phyloP scores from a whole-genome alignment of 2,888 invertebrate species.

The Sceliomorpha sp. region DNA sequence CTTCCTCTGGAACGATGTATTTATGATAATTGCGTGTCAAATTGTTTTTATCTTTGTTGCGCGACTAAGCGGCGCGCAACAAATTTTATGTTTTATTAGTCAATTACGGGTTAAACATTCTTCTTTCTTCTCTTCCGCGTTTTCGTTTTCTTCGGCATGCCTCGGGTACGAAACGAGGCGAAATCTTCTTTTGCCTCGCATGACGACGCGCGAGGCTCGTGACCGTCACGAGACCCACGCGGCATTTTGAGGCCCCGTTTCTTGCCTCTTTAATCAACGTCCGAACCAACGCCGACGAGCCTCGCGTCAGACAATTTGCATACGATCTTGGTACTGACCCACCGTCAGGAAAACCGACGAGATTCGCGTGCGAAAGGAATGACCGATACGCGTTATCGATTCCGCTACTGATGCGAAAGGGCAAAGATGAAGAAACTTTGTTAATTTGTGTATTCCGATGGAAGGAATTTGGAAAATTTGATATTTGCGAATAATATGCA shows the following conservation, averaged over 20 bases:
- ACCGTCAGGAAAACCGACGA: conserved; percentile 7
- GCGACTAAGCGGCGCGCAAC: no score
- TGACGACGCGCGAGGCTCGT: not conserved
- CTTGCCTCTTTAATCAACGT: conserved; percentile 37
- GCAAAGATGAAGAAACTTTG: no score
- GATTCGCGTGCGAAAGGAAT: conserved; percentile 37
- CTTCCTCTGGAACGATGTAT: no score
- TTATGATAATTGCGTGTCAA: no score
- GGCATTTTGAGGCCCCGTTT: conserved; percentile 5
- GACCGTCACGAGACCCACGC: not conserved
- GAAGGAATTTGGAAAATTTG: no score
- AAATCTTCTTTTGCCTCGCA: not conserved
- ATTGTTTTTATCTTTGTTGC: no score
- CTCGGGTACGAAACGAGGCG: not conserved
- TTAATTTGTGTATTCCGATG: no score
- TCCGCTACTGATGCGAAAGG: no score
- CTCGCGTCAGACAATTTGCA: conserved; percentile 8
- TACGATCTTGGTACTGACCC: conserved; percentile 16
- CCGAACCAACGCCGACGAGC: conserved; percentile 6
- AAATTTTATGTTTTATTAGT: no score
- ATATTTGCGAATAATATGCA: no score
- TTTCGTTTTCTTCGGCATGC: not conserved
- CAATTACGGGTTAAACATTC: no score
- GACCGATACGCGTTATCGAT: conserved; percentile 7
- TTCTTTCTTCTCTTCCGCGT: no score